Evolutionary conservation across 2,113 vertebrate species (phyloP).

Genomic region (Heliornis fulica): DNA sequence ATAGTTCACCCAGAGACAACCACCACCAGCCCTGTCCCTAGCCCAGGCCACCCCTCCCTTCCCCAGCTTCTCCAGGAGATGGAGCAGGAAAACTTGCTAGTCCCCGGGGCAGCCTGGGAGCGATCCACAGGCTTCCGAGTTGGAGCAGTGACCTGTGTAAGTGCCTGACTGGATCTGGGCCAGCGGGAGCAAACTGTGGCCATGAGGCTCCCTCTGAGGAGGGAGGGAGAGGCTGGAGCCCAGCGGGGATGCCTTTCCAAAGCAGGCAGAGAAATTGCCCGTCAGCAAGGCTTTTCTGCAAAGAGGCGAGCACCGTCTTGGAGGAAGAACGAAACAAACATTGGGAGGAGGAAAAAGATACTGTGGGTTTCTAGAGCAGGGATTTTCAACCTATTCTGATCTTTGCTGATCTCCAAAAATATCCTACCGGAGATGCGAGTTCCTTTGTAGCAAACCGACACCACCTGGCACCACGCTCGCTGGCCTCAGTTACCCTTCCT

Average conservation of each 20-base stretch:
- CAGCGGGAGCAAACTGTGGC: conserved; percentile 7
- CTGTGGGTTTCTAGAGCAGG: background rate
- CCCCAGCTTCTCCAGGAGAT: background rate
- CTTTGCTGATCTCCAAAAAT: conserved; percentile 9
- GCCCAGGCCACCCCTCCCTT: background rate
- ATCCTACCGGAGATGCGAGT: background rate
- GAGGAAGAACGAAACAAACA: background rate
- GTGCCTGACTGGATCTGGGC: conserved; percentile 30
- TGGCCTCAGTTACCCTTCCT: conserved; percentile 2
- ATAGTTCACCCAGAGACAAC: background rate
- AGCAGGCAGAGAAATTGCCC: background rate
- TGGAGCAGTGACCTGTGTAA: conserved; percentile 14
- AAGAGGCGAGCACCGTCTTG: background rate
- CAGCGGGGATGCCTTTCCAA: background rate
- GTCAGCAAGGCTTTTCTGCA: background rate
- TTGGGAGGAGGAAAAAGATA: background rate
- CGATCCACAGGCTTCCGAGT: background rate
- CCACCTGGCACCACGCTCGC: background rate
- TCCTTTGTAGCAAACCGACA: conserved; percentile 3
- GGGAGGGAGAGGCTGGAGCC: background rate
- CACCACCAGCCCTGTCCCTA: background rate
- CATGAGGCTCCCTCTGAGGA: background rate
- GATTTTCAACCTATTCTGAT: conserved; percentile 27
- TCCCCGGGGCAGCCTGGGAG: background rate
- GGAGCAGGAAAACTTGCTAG: conserved; percentile 1